Evolutionary conservation across 1,140 invertebrate genomes (phyloP).

Genomic region (Heliconius nattereri): DNA sequence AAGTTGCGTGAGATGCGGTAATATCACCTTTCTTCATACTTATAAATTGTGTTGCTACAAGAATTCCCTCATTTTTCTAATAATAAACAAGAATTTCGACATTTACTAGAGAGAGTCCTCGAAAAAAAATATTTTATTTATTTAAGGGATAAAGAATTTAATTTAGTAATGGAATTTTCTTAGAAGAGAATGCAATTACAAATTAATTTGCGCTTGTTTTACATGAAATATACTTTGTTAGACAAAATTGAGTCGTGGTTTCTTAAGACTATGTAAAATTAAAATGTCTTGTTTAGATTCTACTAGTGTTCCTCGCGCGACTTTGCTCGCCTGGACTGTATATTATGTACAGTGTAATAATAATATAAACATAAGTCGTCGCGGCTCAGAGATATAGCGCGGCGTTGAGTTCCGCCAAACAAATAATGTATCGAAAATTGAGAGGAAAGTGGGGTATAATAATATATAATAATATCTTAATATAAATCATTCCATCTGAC

Average conservation of each 20-base stretch:
- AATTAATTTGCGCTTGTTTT: conserved; percentile 1
- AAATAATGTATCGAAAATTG: no score
- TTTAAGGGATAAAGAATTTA: background rate
- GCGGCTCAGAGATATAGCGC: no score
- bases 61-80: background rate
- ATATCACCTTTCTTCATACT: no score
- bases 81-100: background rate
- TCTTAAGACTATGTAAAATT: background rate
- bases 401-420: no score
- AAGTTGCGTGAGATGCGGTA: no score
- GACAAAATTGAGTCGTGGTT: background rate
- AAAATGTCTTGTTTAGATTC: background rate
- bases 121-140: background rate
- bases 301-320: no score
- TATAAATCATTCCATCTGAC: no score
- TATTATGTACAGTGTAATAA: background rate
- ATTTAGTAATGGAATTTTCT: conserved; percentile 2
- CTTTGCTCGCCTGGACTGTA: background rate
- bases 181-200: background rate
- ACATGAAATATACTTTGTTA: background rate
- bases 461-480: no score
- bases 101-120: background rate
- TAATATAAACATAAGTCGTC: no score
- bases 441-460: no score
- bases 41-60: background rate